Conservation (phyloP, 1,140 invertebrate genomes). For the Sminthurides bifidus region DNA sequence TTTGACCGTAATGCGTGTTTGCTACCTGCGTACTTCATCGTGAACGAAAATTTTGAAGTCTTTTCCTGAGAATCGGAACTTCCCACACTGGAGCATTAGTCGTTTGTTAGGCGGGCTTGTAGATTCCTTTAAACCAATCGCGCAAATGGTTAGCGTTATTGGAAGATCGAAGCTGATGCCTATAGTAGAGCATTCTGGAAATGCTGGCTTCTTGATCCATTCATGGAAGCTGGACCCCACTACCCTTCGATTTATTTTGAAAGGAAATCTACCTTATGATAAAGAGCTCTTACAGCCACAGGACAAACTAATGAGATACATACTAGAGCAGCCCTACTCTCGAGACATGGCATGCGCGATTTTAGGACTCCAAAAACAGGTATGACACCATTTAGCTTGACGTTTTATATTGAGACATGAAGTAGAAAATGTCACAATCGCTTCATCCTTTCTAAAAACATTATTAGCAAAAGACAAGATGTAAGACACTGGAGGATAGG, state of each 20-base stretch:
- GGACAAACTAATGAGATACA: conserved; percentile 72
- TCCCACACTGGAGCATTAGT: conserved; percentile 68
- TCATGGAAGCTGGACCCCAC: conserved; percentile 82
- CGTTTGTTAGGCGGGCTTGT: conserved; percentile 75
- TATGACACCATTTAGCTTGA: conserved; percentile 32
- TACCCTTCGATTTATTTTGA: conserved; percentile 73
- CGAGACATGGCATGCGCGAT: conserved; percentile 91
- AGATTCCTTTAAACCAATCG: conserved; percentile 77
- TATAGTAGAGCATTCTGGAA: conserved; percentile 84
- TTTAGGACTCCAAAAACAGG: conserved; percentile 81
- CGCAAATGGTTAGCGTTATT: conserved; percentile 90
- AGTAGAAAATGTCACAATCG: neutral
- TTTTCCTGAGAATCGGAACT: conserved; percentile 63
- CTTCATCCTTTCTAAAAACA: too few species aligned
- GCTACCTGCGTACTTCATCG: conserved; percentile 66
- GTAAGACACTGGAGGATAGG: conserved; percentile 81
- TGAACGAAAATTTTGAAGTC: conserved; percentile 86
- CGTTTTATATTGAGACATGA: neutral
- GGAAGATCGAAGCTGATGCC: conserved; percentile 81
- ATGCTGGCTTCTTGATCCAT: conserved; percentile 72
- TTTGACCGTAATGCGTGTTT: conserved; percentile 85
- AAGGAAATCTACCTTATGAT: conserved; percentile 84
- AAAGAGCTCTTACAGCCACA: conserved; percentile 81
- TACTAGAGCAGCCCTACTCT: conserved; percentile 88
- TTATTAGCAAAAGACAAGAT: conserved; percentile 70